These are phyloP conservation scores for Protophormia terraenovae DNA, from an alignment of 2,888 invertebrate species.

Conservation along the genomic window DNA sequence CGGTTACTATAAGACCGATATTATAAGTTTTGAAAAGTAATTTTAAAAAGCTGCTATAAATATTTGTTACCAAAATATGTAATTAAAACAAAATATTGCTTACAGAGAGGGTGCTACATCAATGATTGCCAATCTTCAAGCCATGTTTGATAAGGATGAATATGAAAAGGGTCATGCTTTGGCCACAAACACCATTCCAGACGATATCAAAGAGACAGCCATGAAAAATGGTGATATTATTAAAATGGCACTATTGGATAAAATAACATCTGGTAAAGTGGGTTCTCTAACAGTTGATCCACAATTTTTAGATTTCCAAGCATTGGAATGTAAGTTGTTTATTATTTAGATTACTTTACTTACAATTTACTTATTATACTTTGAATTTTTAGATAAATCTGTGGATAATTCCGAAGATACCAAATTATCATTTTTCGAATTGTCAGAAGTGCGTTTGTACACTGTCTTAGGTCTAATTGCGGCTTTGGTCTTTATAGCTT, in stretches of 20 bases:
- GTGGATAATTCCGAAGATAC: slow-evolving; percentile 79
- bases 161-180: slow-evolving; percentile 84
- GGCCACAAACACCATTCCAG: slow-evolving; percentile 72
- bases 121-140: slow-evolving; percentile 88
- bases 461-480: slow-evolving; percentile 91
- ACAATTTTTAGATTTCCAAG: slow-evolving; percentile 88
- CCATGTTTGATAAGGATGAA: slow-evolving; percentile 88
- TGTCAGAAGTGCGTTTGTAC: slow-evolving; percentile 89
- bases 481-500: slow-evolving; percentile 89
- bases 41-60: slow-evolving; percentile 65
- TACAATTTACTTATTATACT: neutral
- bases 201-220: slow-evolving; percentile 67
- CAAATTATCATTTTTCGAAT: slow-evolving; percentile 83
- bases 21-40: slow-evolving; percentile 88
- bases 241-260: slow-evolving; percentile 86
- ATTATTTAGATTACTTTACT: neutral
- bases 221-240: slow-evolving; percentile 76
- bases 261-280: slow-evolving; percentile 87
- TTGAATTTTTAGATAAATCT: slow-evolving; percentile 71
- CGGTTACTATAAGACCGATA: slow-evolving; percentile 87
- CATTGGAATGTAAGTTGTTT: slow-evolving; percentile 84
- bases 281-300: slow-evolving; percentile 92
- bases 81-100: neutral
- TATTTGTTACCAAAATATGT: neutral
- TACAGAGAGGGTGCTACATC: slow-evolving; percentile 83